Percentiles rank a stretch among this genome's conserved stretches.
phyloP scores from a whole-genome alignment of 1,140 invertebrate species.

The Frieseomelitta varia region DNA sequence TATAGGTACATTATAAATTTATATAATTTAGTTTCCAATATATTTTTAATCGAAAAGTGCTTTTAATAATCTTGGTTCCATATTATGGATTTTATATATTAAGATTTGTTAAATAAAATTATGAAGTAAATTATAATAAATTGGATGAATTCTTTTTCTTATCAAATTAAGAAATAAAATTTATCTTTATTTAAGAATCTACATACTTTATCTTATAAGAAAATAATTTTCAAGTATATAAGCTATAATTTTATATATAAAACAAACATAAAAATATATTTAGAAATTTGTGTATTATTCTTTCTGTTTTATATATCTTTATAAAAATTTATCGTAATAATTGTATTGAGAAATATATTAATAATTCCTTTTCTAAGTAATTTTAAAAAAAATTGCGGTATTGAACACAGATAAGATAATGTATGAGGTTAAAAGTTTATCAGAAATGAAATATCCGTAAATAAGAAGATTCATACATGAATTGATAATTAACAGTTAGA shows the following conservation, averaged over 20 bases:
- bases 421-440: conserved; percentile 35
- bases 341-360: not conserved
- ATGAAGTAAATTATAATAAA: not conserved
- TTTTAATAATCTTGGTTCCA: not conserved
- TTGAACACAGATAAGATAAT: conserved; percentile 19
- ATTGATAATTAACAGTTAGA: not conserved
- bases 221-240: not conserved
- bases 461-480: not conserved
- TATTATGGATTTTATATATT: not conserved
- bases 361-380: conserved; percentile 4
- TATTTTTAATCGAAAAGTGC: not conserved
- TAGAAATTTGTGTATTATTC: not conserved
- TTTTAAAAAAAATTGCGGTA: not conserved
- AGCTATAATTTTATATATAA: not conserved
- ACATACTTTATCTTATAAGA: not conserved
- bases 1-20: not conserved
- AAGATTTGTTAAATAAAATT: not conserved
- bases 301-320: not conserved
- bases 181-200: too few species aligned
- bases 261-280: conserved; percentile 14
- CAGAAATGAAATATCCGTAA: not conserved
- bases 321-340: not conserved
- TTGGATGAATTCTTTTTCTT: not conserved
- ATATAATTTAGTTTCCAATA: not conserved
- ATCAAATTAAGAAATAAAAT: not conserved